phyloP scores from a whole-genome alignment of 1,140 invertebrate genomes.

The Himalopsyche phryganea region DNA sequence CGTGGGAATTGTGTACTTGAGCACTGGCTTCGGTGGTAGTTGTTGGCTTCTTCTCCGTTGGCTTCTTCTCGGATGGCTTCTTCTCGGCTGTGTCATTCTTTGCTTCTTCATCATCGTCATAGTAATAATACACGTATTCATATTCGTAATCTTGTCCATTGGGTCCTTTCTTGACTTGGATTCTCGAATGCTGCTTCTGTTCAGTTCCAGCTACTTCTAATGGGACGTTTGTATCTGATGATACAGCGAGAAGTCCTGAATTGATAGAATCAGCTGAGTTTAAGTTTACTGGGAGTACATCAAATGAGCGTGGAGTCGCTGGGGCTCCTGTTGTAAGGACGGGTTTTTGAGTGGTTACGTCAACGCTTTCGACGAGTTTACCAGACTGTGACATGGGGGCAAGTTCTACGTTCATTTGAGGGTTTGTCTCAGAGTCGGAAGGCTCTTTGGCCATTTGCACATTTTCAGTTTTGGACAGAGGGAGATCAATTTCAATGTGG shows the following conservation, averaged over 20 bases:
- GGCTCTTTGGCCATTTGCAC: conserved; percentile 46
- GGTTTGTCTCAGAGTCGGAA: conserved; percentile 41
- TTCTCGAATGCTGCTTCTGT: conserved; percentile 60
- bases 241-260: conserved; percentile 46
- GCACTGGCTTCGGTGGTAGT: conserved; percentile 36
- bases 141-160: conserved; percentile 89
- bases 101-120: conserved; percentile 73
- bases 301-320: conserved; percentile 40
- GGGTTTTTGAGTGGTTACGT: conserved; percentile 49
- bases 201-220: conserved; percentile 50
- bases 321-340: conserved; percentile 44
- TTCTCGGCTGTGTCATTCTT: conserved; percentile 43
- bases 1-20: conserved; percentile 52
- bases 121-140: conserved; percentile 88
- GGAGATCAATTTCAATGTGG: conserved; percentile 48
- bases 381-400: conserved; percentile 51
- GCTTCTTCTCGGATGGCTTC: conserved; percentile 36
- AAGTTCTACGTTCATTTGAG: conserved; percentile 47
- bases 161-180: conserved; percentile 83
- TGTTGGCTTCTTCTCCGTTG: conserved; percentile 27
- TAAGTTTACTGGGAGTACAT: conserved; percentile 50
- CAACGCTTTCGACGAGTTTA: conserved; percentile 41
- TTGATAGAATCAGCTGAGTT: conserved; percentile 46
- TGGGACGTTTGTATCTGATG: conserved; percentile 47
- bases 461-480: conserved; percentile 49